Conservation (phyloP, 1,140 invertebrate species). For the Drosophila nasuta region DNA sequence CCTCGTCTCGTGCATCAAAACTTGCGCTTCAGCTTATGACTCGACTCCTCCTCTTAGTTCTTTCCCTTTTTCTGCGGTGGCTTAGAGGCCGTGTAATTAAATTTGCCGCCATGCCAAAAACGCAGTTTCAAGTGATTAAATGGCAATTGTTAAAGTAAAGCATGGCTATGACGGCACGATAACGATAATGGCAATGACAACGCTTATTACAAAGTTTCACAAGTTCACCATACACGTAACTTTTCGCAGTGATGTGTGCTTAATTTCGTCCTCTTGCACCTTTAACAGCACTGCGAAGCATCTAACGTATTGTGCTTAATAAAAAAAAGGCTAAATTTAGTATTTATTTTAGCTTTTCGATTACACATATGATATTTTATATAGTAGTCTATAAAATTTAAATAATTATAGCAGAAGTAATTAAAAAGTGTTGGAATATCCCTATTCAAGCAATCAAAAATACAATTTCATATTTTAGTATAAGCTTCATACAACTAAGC, state of each 20-base stretch:
- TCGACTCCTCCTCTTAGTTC: background rate
- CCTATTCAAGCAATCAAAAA: too few species aligned
- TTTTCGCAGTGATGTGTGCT: background rate
- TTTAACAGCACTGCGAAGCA: background rate
- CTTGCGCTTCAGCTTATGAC: background rate
- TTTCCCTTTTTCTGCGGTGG: background rate
- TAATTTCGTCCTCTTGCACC: background rate
- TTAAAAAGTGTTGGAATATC: too few species aligned
- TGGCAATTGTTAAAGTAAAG: slow-evolving; percentile 29
- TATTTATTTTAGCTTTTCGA: too few species aligned
- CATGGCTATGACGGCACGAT: background rate
- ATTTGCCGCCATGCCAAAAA: slow-evolving; percentile 26
- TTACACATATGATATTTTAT: too few species aligned
- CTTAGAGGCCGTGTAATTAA: slow-evolving; percentile 29
- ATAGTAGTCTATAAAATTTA: too few species aligned
- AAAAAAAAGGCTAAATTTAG: too few species aligned
- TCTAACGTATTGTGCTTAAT: too few species aligned
- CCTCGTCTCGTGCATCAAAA: background rate
- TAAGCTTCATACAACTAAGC: too few species aligned
- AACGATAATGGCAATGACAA: slow-evolving; percentile 1
- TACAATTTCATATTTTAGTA: too few species aligned
- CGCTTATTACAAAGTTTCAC: background rate
- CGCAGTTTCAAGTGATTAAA: slow-evolving; percentile 32
- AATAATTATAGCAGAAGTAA: too few species aligned
- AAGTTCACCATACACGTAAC: background rate